A percentile compares a stretch with the other conserved stretches of the same genome.
phyloP scores from a whole-genome alignment of 1,140 invertebrate species.

The Penaeus vannamei region DNA sequence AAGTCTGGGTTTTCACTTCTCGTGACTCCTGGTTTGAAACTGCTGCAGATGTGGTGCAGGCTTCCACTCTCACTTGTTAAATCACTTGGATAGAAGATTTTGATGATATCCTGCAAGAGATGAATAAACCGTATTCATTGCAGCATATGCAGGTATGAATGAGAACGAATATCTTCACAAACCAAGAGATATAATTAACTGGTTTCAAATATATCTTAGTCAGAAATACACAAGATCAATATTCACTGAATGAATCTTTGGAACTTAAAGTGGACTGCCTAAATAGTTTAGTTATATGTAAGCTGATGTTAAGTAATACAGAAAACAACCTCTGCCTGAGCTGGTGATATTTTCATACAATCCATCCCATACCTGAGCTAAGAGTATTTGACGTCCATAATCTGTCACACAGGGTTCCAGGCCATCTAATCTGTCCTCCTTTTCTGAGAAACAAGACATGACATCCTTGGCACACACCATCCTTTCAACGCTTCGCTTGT shows the following conservation, averaged over 20 bases:
- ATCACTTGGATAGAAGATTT: slow-evolving; percentile 44
- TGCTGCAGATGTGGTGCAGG: slow-evolving; percentile 28
- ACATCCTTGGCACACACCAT: slow-evolving; percentile 55
- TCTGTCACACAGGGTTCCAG: slow-evolving; percentile 48
- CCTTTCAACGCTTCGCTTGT: slow-evolving; percentile 20
- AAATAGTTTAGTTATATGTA: too few relatives aligned
- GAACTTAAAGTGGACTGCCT: too few relatives aligned
- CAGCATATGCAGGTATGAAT: too few relatives aligned
- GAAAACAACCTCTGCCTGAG: too few relatives aligned
- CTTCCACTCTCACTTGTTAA: slow-evolving; percentile 9
- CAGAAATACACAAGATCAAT: too few relatives aligned
- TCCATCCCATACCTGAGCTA: slow-evolving; percentile 39
- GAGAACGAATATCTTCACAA: too few relatives aligned
- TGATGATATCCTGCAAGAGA: slow-evolving; percentile 49
- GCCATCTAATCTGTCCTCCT: slow-evolving; percentile 50
- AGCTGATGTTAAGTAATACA: too few relatives aligned
- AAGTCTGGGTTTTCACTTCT: slow-evolving; percentile 23
- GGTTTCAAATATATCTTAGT: too few relatives aligned
- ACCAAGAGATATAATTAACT: too few relatives aligned
- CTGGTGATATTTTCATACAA: background rate
- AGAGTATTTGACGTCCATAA: slow-evolving; percentile 47
- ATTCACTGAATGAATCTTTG: too few relatives aligned
- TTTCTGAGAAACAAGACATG: slow-evolving; percentile 60
- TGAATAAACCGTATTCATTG: too few relatives aligned
- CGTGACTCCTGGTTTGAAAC: background rate